These are phyloP conservation scores for Rhegmatorhina hoffmannsi DNA, from an alignment of 2,113 vertebrate species.

Conservation along the genomic window DNA sequence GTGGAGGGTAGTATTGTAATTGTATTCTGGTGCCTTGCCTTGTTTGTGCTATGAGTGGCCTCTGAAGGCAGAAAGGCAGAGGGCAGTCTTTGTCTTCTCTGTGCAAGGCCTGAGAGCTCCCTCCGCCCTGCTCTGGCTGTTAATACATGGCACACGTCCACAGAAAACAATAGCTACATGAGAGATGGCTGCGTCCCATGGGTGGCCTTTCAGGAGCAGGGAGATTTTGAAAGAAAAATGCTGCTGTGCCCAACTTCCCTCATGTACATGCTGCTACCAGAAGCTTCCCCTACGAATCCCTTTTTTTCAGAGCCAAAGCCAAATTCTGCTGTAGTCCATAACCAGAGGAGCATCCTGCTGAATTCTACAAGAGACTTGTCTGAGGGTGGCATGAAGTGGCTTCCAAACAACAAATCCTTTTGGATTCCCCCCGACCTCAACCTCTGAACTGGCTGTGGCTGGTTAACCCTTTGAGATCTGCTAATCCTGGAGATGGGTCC, in stretches of 20 bases:
- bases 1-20: neutral
- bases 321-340: slow-evolving; percentile 26
- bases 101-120: neutral
- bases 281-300: slow-evolving; percentile 4
- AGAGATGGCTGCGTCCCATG: slow-evolving; percentile 43
- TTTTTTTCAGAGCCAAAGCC: slow-evolving; percentile 35
- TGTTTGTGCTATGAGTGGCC: neutral
- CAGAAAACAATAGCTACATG: slow-evolving; percentile 43
- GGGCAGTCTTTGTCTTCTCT: slow-evolving; percentile 52
- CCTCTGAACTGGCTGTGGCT: rapidly evolving
- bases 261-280: slow-evolving; percentile 61
- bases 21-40: neutral
- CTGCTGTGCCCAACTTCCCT: slow-evolving; percentile 45
- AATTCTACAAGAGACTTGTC: slow-evolving; percentile 19
- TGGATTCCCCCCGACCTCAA: neutral
- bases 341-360: slow-evolving; percentile 48
- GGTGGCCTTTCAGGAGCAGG: slow-evolving; percentile 62
- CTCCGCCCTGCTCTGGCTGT: neutral
- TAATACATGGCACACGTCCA: slow-evolving; percentile 29
- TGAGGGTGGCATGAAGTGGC: slow-evolving; percentile 43
- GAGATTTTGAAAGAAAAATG: slow-evolving; percentile 48
- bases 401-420: slow-evolving; percentile 19
- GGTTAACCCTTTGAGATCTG: neutral
- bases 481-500: neutral
- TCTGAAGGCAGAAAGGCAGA: slow-evolving; percentile 54